Evolutionary conservation across 2,797 vertebrate genomes (phyloP).

Genomic region (Ataeniobius toweri): DNA sequence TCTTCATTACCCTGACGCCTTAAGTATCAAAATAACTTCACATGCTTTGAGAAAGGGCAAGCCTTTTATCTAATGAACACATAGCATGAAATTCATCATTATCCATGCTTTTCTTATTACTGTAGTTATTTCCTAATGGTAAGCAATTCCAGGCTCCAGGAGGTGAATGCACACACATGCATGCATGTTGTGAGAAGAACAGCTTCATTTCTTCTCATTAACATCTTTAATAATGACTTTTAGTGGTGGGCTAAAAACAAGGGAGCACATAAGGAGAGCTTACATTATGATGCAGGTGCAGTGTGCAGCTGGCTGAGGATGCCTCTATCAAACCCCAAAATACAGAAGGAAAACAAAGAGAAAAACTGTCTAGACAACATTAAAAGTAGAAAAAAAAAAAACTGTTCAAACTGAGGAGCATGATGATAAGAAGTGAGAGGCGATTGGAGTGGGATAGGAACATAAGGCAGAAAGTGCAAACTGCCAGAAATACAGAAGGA

Average conservation of each 20-base stretch:
- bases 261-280: constrained; percentile 28
- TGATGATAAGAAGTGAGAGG: constrained; percentile 29
- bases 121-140: constrained; percentile 23
- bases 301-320: constrained; percentile 62
- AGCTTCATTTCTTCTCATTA: constrained; percentile 35
- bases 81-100: constrained; percentile 14
- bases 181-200: constrained; percentile 20
- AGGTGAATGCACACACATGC: constrained; percentile 22
- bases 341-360: constrained; percentile 32
- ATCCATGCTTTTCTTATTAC: constrained; percentile 47
- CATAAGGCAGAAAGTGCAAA: constrained; percentile 24
- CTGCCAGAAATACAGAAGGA: constrained; percentile 49
- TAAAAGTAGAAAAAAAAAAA: constrained; percentile 31
- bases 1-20: background rate
- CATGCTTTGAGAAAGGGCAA: constrained; percentile 12
- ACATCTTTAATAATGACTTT: constrained; percentile 62
- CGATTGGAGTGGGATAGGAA: constrained; percentile 42
- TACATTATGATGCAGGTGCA: constrained; percentile 65
- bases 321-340: constrained; percentile 42
- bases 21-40: constrained; percentile 16
- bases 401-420: constrained; percentile 15
- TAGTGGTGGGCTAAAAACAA: constrained; percentile 51
- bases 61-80: constrained; percentile 23
- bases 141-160: constrained; percentile 38
- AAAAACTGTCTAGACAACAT: constrained; percentile 28